These are phyloP conservation scores for Ophion ellenae DNA, from an alignment of 2,888 invertebrate species.

Conservation along the genomic window DNA sequence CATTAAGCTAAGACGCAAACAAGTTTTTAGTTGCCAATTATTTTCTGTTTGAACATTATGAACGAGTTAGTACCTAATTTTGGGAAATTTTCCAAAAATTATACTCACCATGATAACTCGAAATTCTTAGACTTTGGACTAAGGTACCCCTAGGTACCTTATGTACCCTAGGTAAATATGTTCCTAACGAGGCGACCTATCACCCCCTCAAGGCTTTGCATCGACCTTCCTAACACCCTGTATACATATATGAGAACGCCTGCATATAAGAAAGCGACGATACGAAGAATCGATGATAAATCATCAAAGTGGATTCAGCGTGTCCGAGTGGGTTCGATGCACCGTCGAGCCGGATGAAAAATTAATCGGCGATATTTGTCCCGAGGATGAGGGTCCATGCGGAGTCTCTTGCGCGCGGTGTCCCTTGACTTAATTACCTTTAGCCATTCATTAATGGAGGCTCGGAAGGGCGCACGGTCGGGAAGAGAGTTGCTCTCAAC, in stretches of 20 bases:
- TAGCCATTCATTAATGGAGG: constrained; percentile 74
- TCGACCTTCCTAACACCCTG: background rate
- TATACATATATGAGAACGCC: background rate
- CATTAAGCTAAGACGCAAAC: too few species aligned
- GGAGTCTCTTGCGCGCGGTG: constrained; percentile 59
- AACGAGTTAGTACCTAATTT: too few species aligned
- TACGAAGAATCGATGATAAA: constrained; percentile 76
- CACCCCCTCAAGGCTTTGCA: too few species aligned
- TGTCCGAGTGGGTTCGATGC: constrained; percentile 41
- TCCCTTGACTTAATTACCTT: constrained; percentile 79
- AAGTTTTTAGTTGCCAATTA: too few species aligned
- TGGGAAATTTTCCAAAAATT: too few species aligned
- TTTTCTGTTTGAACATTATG: too few species aligned
- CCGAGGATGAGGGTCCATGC: constrained; percentile 72
- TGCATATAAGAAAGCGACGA: constrained; percentile 53
- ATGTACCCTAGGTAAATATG: too few species aligned
- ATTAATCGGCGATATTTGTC: constrained; percentile 70
- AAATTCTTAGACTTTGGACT: too few species aligned
- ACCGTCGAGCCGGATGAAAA: constrained; percentile 64
- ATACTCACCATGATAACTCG: too few species aligned
- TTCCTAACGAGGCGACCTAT: too few species aligned
- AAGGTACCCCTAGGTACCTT: too few species aligned
- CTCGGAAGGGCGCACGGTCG: constrained; percentile 4
- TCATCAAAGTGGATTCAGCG: constrained; percentile 71
- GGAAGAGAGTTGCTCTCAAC: constrained; percentile 21